A percentile compares a stretch with the other conserved stretches of the same genome.
Evolutionary conservation across 2,888 invertebrate species (phyloP).

Genomic region (Meiosimyza platycephala): DNA sequence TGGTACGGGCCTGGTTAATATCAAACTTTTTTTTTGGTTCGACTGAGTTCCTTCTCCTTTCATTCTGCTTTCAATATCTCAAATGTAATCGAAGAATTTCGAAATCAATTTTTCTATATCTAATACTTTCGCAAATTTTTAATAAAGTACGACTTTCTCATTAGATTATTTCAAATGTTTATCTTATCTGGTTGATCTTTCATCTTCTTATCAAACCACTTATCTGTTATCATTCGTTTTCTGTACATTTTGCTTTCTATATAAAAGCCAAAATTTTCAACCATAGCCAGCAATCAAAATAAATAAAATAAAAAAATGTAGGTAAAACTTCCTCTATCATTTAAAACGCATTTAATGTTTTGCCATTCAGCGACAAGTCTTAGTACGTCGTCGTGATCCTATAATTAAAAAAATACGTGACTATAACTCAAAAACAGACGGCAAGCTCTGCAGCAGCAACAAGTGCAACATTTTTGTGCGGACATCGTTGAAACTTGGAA

Average conservation of each 20-base stretch:
- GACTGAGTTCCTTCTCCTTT: no score
- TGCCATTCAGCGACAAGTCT: conserved; percentile 2
- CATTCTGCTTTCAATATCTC: no score
- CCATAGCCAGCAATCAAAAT: neutral
- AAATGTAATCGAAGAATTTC: no score
- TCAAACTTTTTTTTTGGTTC: no score
- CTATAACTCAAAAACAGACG: no score
- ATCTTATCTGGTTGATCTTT: neutral
- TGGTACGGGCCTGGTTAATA: no score
- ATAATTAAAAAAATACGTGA: neutral
- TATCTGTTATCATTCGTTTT: neutral
- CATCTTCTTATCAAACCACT: neutral
- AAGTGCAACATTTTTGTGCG: neutral
- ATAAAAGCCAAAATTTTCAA: neutral
- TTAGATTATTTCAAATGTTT: neutral
- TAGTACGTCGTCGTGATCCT: neutral
- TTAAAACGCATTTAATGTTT: conserved; percentile 9
- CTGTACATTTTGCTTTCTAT: neutral
- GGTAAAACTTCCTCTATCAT: neutral
- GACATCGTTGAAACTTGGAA: neutral
- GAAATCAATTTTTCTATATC: no score
- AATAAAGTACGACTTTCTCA: no score
- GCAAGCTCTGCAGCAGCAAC: no score
- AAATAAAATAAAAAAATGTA: no score
- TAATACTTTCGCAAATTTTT: no score